Evolutionary conservation across 1,140 invertebrate genomes (phyloP).

Genomic region (Drosophila setifemur): DNA sequence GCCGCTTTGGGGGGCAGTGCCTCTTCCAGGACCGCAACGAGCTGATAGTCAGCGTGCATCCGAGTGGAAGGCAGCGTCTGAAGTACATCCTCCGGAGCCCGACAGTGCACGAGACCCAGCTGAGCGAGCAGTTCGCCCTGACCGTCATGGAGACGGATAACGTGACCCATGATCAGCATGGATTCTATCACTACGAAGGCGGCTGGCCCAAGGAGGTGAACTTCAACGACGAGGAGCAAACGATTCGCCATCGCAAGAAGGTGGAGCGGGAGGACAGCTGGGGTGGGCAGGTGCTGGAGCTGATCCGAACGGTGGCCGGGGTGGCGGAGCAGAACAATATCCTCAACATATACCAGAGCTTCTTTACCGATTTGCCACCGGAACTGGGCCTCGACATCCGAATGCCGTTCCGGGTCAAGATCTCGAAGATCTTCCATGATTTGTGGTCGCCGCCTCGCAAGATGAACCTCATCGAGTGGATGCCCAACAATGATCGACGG

Average conservation of each 20-base stretch:
- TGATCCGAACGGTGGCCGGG: conserved; percentile 47
- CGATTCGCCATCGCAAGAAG: conserved; percentile 92
- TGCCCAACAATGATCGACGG: conserved; percentile 88
- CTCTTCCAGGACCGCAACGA: conserved; percentile 89
- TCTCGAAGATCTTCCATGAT: conserved; percentile 66
- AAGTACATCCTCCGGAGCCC: conserved; percentile 90
- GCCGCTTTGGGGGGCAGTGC: conserved; percentile 87
- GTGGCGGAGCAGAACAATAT: conserved; percentile 94
- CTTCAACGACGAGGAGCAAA: conserved; percentile 92
- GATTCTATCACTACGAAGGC: conserved; percentile 95
- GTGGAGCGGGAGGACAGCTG: conserved; percentile 96
- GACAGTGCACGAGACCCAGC: conserved; percentile 85
- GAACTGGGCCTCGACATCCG: conserved; percentile 50
- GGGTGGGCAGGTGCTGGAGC: conserved; percentile 66
- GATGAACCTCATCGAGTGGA: conserved; percentile 92
- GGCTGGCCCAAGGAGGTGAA: conserved; percentile 98
- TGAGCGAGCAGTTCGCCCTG: conserved; percentile 85
- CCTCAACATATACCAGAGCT: conserved; percentile 94
- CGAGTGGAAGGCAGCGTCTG: conserved; percentile 77
- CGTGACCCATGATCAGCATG: conserved; percentile 83
- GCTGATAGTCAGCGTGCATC: conserved; percentile 88
- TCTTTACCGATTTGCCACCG: conserved; percentile 86
- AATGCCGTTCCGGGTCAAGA: conserved; percentile 43
- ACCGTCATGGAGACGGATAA: conserved; percentile 86
- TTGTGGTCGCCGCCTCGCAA: conserved; percentile 84